A percentile compares a stretch with the other conserved stretches of the same genome.
Conservation (phyloP, 2,797 vertebrate species). For the Cynodonichthys magdalenae region DNA sequence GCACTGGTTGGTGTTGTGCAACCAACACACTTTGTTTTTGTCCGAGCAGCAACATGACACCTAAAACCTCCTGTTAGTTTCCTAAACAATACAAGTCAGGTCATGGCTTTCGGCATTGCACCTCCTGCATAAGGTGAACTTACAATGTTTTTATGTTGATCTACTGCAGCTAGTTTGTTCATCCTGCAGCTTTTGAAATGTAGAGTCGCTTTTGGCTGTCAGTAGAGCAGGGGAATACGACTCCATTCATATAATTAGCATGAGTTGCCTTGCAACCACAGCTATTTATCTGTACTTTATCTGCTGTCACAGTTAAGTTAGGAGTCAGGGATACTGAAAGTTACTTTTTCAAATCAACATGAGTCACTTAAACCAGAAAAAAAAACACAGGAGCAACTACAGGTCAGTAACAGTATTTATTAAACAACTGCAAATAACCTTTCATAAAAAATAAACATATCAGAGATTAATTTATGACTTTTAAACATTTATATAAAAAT, state of each 20-base stretch:
- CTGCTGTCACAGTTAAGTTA: neutral
- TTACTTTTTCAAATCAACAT: neutral
- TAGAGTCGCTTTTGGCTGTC: conserved; percentile 25
- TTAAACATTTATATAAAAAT: neutral
- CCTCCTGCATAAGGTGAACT: neutral
- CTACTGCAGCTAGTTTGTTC: too few species aligned
- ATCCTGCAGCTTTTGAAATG: conserved; percentile 23
- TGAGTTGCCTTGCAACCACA: conserved; percentile 48
- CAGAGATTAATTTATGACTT: neutral
- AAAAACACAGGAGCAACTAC: neutral
- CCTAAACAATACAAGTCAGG: neutral
- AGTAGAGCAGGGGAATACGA: conserved; percentile 38
- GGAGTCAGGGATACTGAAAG: conserved; percentile 5
- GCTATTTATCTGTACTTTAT: conserved; percentile 26
- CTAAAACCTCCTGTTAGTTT: neutral
- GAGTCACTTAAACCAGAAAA: neutral
- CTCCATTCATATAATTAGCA: conserved; percentile 67
- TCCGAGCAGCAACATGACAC: neutral
- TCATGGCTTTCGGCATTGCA: neutral
- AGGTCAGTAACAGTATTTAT: too few species aligned
- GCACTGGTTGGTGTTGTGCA: too few species aligned
- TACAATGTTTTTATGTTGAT: neutral
- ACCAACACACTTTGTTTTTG: too few species aligned
- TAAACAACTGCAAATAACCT: too few species aligned
- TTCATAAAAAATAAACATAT: neutral